These are phyloP conservation scores for Hydrolagus colliei DNA, from an alignment of 2,797 vertebrate genomes.

Conservation along the genomic window DNA sequence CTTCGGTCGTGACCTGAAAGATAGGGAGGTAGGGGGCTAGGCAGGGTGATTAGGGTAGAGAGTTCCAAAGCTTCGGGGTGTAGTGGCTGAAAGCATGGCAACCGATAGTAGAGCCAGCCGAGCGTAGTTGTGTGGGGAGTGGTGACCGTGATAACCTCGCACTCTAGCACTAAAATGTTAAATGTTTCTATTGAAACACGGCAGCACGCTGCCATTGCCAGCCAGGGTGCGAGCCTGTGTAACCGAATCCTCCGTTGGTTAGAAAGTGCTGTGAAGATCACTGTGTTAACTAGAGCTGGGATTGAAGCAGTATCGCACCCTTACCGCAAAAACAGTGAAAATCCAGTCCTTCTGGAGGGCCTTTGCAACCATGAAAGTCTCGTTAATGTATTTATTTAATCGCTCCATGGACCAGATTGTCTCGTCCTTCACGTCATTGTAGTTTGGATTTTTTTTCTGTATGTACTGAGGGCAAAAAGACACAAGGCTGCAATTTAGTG, in stretches of 20 bases:
- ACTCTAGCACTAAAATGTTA: not conserved
- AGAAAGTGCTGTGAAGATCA: not conserved
- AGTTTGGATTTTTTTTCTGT: conserved; percentile 81
- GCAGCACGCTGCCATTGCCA: not conserved
- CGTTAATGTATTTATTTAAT: conserved; percentile 73
- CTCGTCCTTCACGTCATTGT: conserved; percentile 70
- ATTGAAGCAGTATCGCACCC: not conserved
- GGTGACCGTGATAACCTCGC: too few species aligned
- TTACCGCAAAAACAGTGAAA: conserved; percentile 5
- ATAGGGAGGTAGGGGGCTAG: too few species aligned
- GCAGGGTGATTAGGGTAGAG: too few species aligned
- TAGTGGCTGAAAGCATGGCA: too few species aligned
- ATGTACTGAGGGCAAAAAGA: conserved; percentile 54
- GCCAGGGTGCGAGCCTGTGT: not conserved
- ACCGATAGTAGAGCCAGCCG: too few species aligned
- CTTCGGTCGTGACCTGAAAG: too few species aligned
- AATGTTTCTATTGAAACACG: not conserved
- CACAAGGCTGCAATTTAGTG: conserved; percentile 8
- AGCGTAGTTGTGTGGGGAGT: too few species aligned
- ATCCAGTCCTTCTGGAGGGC: conserved; percentile 56
- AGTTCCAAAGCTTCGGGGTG: too few species aligned
- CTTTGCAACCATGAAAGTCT: conserved; percentile 53
- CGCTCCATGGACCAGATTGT: conserved; percentile 79
- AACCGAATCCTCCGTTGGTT: conserved; percentile 4
- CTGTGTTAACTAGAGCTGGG: not conserved